Conservation (phyloP, 2,113 vertebrate species). For the Mus spicilegus region DNA sequence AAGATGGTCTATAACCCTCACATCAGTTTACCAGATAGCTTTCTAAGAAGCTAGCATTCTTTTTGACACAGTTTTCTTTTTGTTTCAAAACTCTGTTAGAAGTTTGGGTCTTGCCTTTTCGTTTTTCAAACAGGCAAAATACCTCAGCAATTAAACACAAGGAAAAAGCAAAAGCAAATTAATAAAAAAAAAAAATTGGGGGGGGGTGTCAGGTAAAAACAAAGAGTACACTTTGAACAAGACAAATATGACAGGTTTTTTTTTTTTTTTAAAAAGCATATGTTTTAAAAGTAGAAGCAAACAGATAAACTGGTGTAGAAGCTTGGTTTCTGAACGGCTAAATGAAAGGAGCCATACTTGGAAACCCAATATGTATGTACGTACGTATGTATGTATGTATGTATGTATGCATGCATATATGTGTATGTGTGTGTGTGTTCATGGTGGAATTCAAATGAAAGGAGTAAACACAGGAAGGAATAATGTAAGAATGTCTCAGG, state of each 20-base stretch:
- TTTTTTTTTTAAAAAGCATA: not conserved
- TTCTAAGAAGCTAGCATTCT: conserved; percentile 23
- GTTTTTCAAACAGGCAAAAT: conserved; percentile 48
- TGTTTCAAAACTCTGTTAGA: conserved; percentile 53
- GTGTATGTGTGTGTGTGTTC: not conserved
- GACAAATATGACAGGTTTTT: not conserved
- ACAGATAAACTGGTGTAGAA: not conserved
- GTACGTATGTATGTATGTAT: not conserved
- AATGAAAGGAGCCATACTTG: not conserved
- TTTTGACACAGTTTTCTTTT: conserved; percentile 30
- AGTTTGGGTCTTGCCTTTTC: conserved; percentile 29
- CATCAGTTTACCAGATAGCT: conserved; percentile 40
- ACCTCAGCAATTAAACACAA: conserved; percentile 7
- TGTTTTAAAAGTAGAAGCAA: conserved; percentile 25
- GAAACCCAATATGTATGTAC: not conserved
- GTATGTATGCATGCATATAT: not conserved
- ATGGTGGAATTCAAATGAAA: conserved; percentile 29
- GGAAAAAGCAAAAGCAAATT: conserved; percentile 36
- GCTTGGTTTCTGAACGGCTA: not conserved
- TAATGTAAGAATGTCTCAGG: not conserved
- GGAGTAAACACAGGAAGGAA: not conserved
- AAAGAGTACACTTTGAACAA: not conserved
- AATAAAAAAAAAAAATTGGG: not conserved
- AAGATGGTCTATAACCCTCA: not conserved
- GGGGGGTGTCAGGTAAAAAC: not conserved